A percentile compares a stretch with the other conserved stretches of the same genome.
Conservation (phyloP, 2,113 vertebrate species). For the Podarcis raffonei region DNA sequence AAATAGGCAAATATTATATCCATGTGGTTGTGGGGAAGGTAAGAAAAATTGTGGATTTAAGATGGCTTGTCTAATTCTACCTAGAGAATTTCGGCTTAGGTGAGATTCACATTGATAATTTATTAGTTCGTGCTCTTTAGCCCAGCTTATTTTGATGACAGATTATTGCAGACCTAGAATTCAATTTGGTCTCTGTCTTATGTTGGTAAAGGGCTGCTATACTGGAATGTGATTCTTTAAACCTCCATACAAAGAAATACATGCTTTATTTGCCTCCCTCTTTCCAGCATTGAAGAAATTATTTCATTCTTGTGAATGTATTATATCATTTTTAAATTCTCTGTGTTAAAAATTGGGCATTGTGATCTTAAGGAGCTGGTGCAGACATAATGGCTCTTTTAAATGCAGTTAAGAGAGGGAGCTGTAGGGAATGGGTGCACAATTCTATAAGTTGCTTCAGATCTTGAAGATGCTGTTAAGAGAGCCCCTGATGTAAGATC, state of each 20-base stretch:
- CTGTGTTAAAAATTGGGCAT: neutral
- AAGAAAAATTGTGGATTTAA: neutral
- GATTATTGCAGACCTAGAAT: neutral
- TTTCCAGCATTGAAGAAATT: neutral
- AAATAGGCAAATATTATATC: neutral
- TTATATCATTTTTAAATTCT: neutral
- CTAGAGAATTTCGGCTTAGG: neutral
- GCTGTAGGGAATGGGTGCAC: neutral
- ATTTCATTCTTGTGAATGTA: neutral
- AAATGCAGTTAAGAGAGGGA: neutral
- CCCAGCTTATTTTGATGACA: no score
- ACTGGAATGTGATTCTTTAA: neutral
- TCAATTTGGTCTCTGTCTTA: neutral
- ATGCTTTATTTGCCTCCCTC: neutral
- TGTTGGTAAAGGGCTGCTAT: neutral
- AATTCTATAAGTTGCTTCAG: neutral
- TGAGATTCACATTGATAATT: neutral
- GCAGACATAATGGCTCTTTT: neutral
- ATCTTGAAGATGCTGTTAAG: neutral
- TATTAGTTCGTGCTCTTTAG: neutral
- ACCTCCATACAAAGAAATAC: neutral
- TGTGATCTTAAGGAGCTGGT: constrained; percentile 3
- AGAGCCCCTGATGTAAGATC: neutral
- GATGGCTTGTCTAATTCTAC: neutral
- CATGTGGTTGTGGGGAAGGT: neutral